Base-by-base conservation (phyloP, 23 tunicate genomes). In the Botrylloides violaceus region DNA sequence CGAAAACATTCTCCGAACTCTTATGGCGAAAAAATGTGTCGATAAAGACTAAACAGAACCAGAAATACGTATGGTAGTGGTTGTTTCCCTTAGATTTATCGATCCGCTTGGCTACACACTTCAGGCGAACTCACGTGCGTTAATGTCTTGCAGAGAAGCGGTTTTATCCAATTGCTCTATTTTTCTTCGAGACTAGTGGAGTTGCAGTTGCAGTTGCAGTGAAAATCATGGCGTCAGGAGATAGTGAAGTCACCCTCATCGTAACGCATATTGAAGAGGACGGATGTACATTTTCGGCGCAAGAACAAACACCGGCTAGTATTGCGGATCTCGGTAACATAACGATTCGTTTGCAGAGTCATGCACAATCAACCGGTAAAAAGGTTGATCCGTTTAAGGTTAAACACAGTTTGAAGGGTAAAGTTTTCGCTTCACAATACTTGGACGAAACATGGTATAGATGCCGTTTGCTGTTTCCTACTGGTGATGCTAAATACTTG, bases 361-460 rank as follows among this genome's bases (percentile, higher is more conserved):
- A 24, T 5, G 6, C 56, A 39, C 22, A 53, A 1, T 21, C 29
- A 26, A 23, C 25, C 6, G n/a, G 32, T 6, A n/a, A n/a, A n/a
- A n/a, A n/a, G n/a, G n/a, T n/a, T n/a, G n/a, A n/a, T n/a, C n/a
- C n/a, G n/a, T 33, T 23, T 64, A 31, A 30, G 12, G 0, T 29
- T 29, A n/a, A 33, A 7, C 38, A 64, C 30, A 38, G 49, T n/a
- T 0, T 68, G 47, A 68, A 68, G 58, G 56, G 30, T 4, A 20
- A 36, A 0, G 31, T 39, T 4, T 68, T 32, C 36, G 56, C 49
- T 19, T 68, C 56, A 0, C 39, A 38, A 22, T 68, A 32, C 26
- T 34, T 61, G 25, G 59, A 77, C 36, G 73, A 65, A 23, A 31
- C 53, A 7, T 77, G 81, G 81, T 77, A 50, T 37, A 49, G 81